phyloP scores from a whole-genome alignment of 2,797 vertebrate species.

The Microcaecilia unicolor region DNA sequence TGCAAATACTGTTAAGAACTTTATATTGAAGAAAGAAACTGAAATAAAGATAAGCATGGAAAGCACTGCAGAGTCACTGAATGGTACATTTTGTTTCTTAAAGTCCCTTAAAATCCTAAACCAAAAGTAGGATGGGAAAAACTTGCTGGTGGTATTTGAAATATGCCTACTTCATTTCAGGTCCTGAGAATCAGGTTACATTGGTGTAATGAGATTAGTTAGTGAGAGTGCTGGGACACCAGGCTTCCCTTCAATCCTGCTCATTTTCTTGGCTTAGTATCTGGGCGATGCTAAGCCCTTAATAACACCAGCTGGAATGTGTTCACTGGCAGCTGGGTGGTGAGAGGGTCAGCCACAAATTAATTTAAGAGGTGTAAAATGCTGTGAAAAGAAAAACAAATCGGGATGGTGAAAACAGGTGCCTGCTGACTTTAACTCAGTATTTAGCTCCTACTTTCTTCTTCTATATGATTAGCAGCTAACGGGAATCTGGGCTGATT shows the following conservation, averaged over 20 bases:
- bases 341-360: conserved; percentile 52
- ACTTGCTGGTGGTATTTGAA: conserved; percentile 43
- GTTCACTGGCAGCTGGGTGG: conserved; percentile 52
- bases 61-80: conserved; percentile 23
- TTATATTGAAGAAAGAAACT: conserved; percentile 3
- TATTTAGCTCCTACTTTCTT: conserved; percentile 41
- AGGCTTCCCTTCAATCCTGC: conserved; percentile 10
- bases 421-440: conserved; percentile 47
- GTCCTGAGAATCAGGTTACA: conserved; percentile 48
- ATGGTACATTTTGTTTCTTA: conserved; percentile 17
- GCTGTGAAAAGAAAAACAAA: conserved; percentile 55
- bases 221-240: conserved; percentile 8
- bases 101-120: conserved; percentile 21
- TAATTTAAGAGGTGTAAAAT: conserved; percentile 68
- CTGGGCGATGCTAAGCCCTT: conserved; percentile 30
- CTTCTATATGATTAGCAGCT: conserved; percentile 46
- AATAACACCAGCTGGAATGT: conserved; percentile 50
- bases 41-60: conserved; percentile 13
- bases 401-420: conserved; percentile 77
- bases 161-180: conserved; percentile 39
- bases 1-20: conserved; percentile 18
- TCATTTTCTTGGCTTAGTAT: conserved; percentile 51
- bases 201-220: conserved; percentile 27
- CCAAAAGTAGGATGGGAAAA: conserved; percentile 38
- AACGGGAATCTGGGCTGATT: conserved; percentile 52